Evolutionary conservation across 2,888 invertebrate genomes (phyloP).

Genomic region (Ophioninae sp.): DNA sequence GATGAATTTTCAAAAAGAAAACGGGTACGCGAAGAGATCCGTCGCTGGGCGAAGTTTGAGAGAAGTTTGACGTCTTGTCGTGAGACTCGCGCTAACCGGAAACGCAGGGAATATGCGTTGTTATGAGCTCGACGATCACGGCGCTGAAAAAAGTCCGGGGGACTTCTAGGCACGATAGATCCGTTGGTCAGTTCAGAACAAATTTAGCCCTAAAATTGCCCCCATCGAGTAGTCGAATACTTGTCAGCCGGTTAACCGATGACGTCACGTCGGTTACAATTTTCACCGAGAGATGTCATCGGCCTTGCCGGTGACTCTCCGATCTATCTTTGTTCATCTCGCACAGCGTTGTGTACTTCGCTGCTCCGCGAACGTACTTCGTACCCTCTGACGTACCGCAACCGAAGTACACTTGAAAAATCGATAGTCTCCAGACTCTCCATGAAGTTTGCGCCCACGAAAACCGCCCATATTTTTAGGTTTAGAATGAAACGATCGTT

Average conservation of each 20-base stretch:
- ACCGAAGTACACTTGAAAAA: slow-evolving; percentile 50
- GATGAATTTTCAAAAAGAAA: background rate
- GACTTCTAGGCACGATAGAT: slow-evolving; percentile 45
- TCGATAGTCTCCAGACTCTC: slow-evolving; percentile 50
- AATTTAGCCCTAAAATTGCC: background rate
- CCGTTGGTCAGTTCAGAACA: slow-evolving; percentile 61
- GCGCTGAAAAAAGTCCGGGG: slow-evolving; percentile 44
- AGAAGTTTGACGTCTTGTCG: background rate
- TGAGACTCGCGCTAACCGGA: background rate
- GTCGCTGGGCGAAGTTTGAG: background rate
- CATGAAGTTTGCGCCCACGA: slow-evolving; percentile 34
- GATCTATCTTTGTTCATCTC: slow-evolving; percentile 11
- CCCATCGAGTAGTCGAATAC: background rate
- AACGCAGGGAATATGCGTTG: slow-evolving; percentile 60
- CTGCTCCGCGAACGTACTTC: slow-evolving; percentile 11
- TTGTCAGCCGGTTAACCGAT: slow-evolving; percentile 32
- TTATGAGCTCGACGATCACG: slow-evolving; percentile 54
- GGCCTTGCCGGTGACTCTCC: slow-evolving; percentile 10
- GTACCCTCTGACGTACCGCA: slow-evolving; percentile 15
- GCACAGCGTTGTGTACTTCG: background rate
- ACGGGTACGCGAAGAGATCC: background rate
- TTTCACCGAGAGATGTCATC: slow-evolving; percentile 32
- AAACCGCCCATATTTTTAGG: background rate
- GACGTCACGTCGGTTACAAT: slow-evolving; percentile 45
- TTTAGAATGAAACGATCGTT: background rate